Percentiles rank a stretch among this genome's conserved stretches.
Conservation (phyloP, 2,888 invertebrate species). For the Elmis aenea region DNA sequence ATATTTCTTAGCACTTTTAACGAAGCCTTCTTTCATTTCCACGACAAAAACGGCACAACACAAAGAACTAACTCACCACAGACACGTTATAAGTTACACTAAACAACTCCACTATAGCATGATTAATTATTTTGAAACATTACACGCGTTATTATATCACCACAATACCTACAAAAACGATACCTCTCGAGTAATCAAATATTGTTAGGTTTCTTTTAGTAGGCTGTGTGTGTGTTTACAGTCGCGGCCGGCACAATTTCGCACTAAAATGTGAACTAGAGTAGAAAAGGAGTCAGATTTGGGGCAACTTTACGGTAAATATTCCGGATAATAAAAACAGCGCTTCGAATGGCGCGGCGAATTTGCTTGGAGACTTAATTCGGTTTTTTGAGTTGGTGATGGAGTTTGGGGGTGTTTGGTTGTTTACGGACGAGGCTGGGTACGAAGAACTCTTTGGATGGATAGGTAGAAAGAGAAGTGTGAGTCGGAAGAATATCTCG, state of each 20-base stretch:
- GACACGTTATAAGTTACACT: too few species aligned
- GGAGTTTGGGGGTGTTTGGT: constrained; percentile 7
- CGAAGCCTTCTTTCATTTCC: constrained; percentile 33
- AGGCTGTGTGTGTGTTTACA: too few species aligned
- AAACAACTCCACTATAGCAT: too few species aligned
- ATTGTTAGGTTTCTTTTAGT: too few species aligned
- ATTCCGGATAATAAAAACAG: constrained; percentile 16
- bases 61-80: constrained; percentile 3
- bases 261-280: constrained; percentile 14
- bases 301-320: constrained; percentile 28
- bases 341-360: too few species aligned
- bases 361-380: constrained; percentile 1
- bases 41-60: constrained; percentile 7
- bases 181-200: too few species aligned
- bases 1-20: constrained; percentile 37
- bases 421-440: background rate
- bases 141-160: too few species aligned
- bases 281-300: constrained; percentile 13
- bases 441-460: constrained; percentile 22
- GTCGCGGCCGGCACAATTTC: too few species aligned
- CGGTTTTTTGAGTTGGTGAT: constrained; percentile 1
- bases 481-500: constrained; percentile 34
- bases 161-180: too few species aligned
- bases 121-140: too few species aligned
- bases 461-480: constrained; percentile 33